Conservation (phyloP, 53 echinoderm and acorn worm species). For the Glandiceps talaboti region DNA sequence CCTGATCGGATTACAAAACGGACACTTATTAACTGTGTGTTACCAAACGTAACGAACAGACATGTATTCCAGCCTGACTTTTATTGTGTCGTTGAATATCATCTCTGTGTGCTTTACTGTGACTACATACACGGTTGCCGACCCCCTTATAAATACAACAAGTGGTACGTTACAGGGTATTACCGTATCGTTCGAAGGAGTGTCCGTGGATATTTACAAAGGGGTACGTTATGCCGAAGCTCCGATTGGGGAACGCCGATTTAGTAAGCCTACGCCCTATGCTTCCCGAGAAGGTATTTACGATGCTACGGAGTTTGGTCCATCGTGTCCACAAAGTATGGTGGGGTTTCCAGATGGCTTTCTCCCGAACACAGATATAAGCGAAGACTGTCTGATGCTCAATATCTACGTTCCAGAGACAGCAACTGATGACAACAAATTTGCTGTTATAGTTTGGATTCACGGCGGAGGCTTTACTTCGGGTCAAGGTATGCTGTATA, state of each 20-base stretch:
- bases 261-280: neutral
- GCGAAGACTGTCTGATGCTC: constrained; percentile 72
- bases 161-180: neutral
- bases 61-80: too few species aligned
- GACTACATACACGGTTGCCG: too few species aligned
- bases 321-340: constrained; percentile 57
- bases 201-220: neutral
- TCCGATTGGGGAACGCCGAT: neutral
- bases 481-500: constrained; percentile 51
- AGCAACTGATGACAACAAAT: constrained; percentile 10
- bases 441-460: constrained; percentile 75
- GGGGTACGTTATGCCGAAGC: neutral
- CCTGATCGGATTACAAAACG: too few species aligned
- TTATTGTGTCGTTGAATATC: too few species aligned
- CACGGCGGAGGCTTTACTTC: constrained; percentile 58
- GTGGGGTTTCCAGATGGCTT: neutral
- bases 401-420: constrained; percentile 58
- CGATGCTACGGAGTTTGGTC: constrained; percentile 41
- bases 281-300: neutral
- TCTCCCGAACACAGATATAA: neutral
- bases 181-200: neutral
- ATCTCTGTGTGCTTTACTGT: too few species aligned
- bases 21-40: too few species aligned
- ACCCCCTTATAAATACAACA: neutral
- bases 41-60: too few species aligned